These are phyloP conservation scores for Danio aesculapii DNA, from an alignment of 2,797 vertebrate genomes.

Conservation along the genomic window DNA sequence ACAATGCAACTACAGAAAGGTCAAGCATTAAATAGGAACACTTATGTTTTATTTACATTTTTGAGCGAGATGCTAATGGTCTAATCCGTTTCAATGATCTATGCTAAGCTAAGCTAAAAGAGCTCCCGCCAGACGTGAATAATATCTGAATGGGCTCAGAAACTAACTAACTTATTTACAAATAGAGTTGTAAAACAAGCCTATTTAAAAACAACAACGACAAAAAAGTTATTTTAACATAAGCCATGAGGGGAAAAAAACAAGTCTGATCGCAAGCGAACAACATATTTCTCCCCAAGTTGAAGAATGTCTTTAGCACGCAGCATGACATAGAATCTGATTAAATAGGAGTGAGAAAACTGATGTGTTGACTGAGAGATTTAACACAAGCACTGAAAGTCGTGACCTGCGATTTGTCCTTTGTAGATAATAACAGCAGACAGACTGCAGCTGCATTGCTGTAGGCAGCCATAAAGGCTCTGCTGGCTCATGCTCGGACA, in stretches of 20 bases:
- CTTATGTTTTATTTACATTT: too few relatives aligned
- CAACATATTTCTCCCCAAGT: neutral
- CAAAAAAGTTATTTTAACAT: too few relatives aligned
- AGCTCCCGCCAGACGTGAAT: too few relatives aligned
- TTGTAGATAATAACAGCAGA: slow-evolving; percentile 55
- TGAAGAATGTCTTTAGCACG: neutral
- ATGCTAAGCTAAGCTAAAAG: too few relatives aligned
- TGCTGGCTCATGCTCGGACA: slow-evolving; percentile 53
- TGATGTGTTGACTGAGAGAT: neutral
- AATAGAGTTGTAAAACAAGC: too few relatives aligned
- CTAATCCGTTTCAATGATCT: too few relatives aligned
- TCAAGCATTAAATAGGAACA: too few relatives aligned
- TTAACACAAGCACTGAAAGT: slow-evolving; percentile 19
- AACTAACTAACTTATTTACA: too few relatives aligned
- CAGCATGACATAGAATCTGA: neutral
- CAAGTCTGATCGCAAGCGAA: neutral
- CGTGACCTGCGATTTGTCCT: slow-evolving; percentile 56
- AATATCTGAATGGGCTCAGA: too few relatives aligned
- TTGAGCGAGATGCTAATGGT: neutral
- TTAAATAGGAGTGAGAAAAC: neutral
- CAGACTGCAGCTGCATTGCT: slow-evolving; percentile 63
- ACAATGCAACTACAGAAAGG: too few relatives aligned
- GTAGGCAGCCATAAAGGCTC: slow-evolving; percentile 46
- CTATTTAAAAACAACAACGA: too few relatives aligned
- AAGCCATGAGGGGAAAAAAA: neutral